Base-by-base conservation (phyloP, 35 echinoderm and acorn worm species). In the Diadema setosum region DNA sequence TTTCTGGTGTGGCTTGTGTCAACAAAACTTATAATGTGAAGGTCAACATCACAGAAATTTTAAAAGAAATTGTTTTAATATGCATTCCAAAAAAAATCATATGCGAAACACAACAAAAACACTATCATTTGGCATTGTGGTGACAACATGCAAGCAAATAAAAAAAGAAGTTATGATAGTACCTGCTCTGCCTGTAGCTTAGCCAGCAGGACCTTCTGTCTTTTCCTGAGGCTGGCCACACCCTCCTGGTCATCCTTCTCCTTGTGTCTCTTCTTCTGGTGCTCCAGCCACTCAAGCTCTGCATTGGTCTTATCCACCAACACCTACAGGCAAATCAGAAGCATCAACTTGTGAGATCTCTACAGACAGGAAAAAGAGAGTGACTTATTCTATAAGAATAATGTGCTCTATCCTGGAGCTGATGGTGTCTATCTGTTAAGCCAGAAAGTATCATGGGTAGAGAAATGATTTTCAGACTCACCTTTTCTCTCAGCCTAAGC, bases 261-360 rank as follows among this genome's bases (percentile, higher is more conserved):
- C 45, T 90, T 93, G 39, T 75, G 45, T 20, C 91, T 48, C n/a
- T 73, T 67, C 67, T 95, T 99, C 83, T 99, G 87, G 82, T 99
- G 93, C 58, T 99, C 96, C 42, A 99, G 63, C 93, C 93, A 99
- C 82, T 94, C 83, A 81, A 99, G 86, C 59, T 99, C 93, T 58
- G 93, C 96, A 49, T 89, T 87, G 39, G 96, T 92, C 82, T 99
- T 99, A 30, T 99, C 96, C 37, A 65, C 48, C 43, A 99, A 43
- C 1, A 88, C 63, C 63, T 67, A 34, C 3, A 3, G 20, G 17
- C 63, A 67, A 33, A 55, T n/a, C n/a, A n/a, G n/a, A n/a, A n/a
- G n/a, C n/a, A n/a, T n/a, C n/a, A n/a, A n/a, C n/a, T n/a, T n/a
- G n/a, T n/a, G n/a, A n/a, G n/a, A n/a, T n/a, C n/a, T n/a, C 63